Percentiles rank a stretch among this genome's conserved stretches.
These are phyloP conservation scores for Myotis findleyi DNA, from an alignment of 2,797 vertebrate genomes.

Conservation along the genomic window DNA sequence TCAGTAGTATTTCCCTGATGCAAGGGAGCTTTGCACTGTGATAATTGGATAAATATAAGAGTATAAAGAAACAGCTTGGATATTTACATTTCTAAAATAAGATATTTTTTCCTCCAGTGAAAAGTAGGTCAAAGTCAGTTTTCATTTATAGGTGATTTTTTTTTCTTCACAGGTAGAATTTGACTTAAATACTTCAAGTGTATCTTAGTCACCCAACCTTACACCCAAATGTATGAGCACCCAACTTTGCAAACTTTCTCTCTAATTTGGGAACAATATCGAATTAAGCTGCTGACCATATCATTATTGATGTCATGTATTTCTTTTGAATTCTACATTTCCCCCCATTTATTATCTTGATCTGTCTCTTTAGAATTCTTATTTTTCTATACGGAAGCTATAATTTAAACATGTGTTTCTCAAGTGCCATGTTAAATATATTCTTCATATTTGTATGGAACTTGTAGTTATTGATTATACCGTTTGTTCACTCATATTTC, in stretches of 20 bases:
- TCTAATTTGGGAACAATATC: neutral
- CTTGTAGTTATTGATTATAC: slow-evolving; percentile 10
- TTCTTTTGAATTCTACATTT: slow-evolving; percentile 30
- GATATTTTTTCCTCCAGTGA: neutral
- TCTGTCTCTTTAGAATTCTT: neutral
- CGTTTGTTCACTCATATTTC: neutral
- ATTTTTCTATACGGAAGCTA: neutral
- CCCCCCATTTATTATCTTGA: neutral
- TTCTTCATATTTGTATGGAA: slow-evolving; percentile 26
- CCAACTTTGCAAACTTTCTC: neutral
- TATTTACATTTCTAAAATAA: slow-evolving; percentile 11
- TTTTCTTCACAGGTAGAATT: slow-evolving; percentile 47
- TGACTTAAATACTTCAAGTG: neutral
- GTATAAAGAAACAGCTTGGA: neutral
- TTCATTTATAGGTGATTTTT: slow-evolving; percentile 8
- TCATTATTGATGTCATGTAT: neutral
- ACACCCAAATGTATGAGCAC: neutral
- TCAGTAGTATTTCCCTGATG: slow-evolving; percentile 7
- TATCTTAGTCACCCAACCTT: slow-evolving; percentile 26
- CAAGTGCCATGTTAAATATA: neutral
- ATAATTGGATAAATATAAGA: slow-evolving; percentile 4
- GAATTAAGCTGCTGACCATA: neutral
- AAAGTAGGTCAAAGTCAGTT: slow-evolving; percentile 23
- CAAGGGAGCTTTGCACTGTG: slow-evolving; percentile 25
- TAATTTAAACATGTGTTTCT: slow-evolving; percentile 36